phyloP scores from a whole-genome alignment of 2,113 vertebrate genomes.

The Myiagra hebetior region DNA sequence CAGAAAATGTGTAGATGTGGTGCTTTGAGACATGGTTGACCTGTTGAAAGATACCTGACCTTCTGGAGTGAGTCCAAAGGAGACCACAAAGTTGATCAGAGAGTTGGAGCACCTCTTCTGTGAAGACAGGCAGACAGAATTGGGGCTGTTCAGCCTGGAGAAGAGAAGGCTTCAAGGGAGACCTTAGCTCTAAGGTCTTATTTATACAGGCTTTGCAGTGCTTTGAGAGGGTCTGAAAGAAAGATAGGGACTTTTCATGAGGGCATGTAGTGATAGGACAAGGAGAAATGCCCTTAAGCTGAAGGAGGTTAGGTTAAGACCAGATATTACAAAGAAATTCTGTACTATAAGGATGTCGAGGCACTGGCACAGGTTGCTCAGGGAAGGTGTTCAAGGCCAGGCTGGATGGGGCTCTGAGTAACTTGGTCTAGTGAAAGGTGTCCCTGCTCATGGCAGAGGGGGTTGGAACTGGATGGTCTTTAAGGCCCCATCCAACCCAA shows the following conservation, averaged over 20 bases:
- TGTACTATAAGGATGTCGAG: fast-evolving
- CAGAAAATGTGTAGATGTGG: neutral
- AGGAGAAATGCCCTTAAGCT: neutral
- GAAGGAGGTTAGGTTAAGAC: neutral
- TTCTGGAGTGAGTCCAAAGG: neutral
- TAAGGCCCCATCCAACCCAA: neutral
- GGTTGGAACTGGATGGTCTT: neutral
- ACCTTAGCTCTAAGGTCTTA: neutral
- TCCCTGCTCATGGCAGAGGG: neutral
- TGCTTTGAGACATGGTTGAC: neutral
- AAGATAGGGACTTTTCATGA: neutral
- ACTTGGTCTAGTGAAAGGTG: neutral
- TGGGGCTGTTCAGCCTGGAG: neutral
- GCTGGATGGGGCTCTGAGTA: neutral
- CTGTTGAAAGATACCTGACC: neutral
- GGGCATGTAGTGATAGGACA: neutral
- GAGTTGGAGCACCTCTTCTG: neutral
- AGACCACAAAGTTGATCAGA: neutral
- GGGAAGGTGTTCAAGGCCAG: neutral
- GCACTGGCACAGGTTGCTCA: too few species aligned
- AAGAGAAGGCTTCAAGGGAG: neutral
- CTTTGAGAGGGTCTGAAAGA: neutral
- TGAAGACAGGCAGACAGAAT: neutral
- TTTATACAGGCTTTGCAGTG: neutral
- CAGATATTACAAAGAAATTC: neutral